A percentile compares a stretch with the other conserved stretches of the same genome.
Evolutionary conservation across 2,797 vertebrate genomes (phyloP).

Genomic region (Ptychobarbus kaznakovi): DNA sequence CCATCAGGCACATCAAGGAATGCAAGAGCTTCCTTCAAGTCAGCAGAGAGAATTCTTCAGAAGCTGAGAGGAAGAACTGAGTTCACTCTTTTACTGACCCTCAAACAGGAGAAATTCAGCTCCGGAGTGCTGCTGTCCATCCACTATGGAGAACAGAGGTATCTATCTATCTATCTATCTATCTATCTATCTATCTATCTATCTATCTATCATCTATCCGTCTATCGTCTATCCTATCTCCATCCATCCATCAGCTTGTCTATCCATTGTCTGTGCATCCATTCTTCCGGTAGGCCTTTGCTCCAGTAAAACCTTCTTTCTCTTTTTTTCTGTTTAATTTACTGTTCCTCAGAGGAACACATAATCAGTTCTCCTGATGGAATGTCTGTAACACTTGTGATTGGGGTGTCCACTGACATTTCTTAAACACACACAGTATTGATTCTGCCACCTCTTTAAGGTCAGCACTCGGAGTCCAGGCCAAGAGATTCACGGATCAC

Average conservation of each 20-base stretch:
- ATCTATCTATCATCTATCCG: neutral
- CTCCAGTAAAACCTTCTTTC: neutral
- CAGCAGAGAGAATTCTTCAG: slow-evolving; percentile 80
- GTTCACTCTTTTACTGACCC: slow-evolving; percentile 83
- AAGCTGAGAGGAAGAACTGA: slow-evolving; percentile 85
- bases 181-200: neutral
- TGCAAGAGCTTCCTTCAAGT: slow-evolving; percentile 79
- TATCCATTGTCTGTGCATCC: neutral
- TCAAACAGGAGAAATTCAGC: slow-evolving; percentile 85
- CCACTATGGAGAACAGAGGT: slow-evolving; percentile 85
- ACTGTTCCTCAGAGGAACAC: slow-evolving; percentile 13
- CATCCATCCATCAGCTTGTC: neutral
- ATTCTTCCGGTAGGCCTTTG: neutral
- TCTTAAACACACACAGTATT: slow-evolving; percentile 49
- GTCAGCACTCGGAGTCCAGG: slow-evolving; percentile 44
- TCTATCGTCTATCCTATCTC: neutral
- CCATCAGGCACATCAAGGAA: slow-evolving; percentile 81
- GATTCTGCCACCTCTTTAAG: slow-evolving; percentile 53
- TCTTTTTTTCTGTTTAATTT: slow-evolving; percentile 2
- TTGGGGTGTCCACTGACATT: slow-evolving; percentile 53
- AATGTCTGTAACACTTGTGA: slow-evolving; percentile 38
- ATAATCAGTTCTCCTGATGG: slow-evolving; percentile 29
- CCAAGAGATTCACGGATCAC: slow-evolving; percentile 36
- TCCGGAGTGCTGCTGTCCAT: slow-evolving; percentile 87
- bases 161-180: neutral